Evolutionary conservation across 2,797 vertebrate genomes (phyloP), one percentile per base, ranked within the genome.

Genomic region (Oryzias sinensis): DNA sequence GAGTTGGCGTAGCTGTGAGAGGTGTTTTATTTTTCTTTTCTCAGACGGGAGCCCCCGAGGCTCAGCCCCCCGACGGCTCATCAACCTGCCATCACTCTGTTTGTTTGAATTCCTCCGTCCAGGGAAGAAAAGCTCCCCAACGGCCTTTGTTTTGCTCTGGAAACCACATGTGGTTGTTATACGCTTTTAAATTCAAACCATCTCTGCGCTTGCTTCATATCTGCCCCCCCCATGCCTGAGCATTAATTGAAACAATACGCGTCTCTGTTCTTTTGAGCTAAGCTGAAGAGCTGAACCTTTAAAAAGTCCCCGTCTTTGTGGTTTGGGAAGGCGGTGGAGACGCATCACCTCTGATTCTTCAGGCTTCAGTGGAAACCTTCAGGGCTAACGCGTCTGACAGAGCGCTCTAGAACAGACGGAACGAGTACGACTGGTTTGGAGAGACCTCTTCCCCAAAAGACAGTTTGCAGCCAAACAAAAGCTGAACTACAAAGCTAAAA

Each of bases 241-340:
- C 66, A 68, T 80, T 85, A 85, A 88, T 88, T 82, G 68, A 87
- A 89, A 81, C 86, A 85, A 76, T 76, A n/a, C 57, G 2, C 13
- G 33, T 60, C 70, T 3, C 33, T 11, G 33, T 37, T 37, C 2
- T 37, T 11, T 37, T 9, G 9, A 13, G 33, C 33, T 3, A 37
- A 11, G 3, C 33, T 13, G 29, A 33, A 33, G 29, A 33, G 9
- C 29, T 6, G 27, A 27, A 27, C 27, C 7, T 27, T 6, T 27
- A 27, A 27, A 27, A 27, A 27, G 20, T 33, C 29, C 8, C 29
- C 8, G 8, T 33, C 20, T 33, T 33, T 7, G 29, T 33, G 9
- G 33, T 37, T 9, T 37, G 33, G 11, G 33, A 33, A 8, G 27
- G 3, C 29, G 29, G 29, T 3, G 29, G 8, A 9, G 9, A 8